A percentile compares a stretch with the other conserved stretches of the same genome.
Evolutionary conservation across 2,113 vertebrate species (phyloP).

Genomic region (Phodopus roborovskii): DNA sequence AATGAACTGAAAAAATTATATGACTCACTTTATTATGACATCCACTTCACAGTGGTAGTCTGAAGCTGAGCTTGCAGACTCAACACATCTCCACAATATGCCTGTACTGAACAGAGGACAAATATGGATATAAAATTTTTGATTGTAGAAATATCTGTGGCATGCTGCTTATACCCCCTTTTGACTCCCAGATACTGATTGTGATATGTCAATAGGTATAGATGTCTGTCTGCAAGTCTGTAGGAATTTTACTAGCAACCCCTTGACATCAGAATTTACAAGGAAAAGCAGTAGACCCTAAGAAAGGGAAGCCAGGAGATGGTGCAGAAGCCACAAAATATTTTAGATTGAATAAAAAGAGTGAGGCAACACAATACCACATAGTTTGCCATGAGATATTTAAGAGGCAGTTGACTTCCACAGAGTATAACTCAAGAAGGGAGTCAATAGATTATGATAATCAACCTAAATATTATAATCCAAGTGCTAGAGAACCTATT

Average conservation of each 20-base stretch:
- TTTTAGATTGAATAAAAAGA: neutral
- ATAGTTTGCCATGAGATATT: neutral
- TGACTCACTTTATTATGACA: neutral
- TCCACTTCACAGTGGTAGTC: neutral
- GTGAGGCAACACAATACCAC: neutral
- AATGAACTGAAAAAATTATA: neutral
- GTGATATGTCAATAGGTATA: neutral
- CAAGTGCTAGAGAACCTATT: neutral
- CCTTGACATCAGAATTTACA: neutral
- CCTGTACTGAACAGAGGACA: neutral
- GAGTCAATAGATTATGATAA: neutral
- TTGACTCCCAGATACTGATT: neutral
- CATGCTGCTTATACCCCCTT: neutral
- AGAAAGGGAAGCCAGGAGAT: neutral
- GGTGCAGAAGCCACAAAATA: neutral
- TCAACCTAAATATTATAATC: neutral
- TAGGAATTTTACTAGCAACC: constrained; percentile 9
- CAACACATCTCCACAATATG: neutral
- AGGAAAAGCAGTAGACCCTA: neutral
- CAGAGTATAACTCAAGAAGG: neutral
- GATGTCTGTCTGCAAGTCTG: neutral
- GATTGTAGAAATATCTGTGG: neutral
- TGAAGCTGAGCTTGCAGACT: neutral
- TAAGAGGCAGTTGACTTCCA: neutral
- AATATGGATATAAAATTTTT: neutral